Evolutionary conservation across 2,888 invertebrate genomes (phyloP).

Genomic region (Drosophila mayaguana): DNA sequence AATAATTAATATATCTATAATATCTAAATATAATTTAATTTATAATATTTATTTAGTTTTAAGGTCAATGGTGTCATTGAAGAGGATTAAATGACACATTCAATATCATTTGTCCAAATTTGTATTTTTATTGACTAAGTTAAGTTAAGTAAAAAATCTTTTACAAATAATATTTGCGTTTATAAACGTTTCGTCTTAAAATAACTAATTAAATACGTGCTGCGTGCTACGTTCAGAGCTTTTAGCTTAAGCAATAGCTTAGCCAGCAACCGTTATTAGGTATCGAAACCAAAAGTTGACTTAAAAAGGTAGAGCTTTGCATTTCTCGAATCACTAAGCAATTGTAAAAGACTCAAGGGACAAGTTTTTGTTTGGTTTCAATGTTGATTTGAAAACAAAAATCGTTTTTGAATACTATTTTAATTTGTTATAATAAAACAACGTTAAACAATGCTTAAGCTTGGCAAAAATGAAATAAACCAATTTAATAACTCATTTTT

Average conservation of each 20-base stretch:
- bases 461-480: constrained; percentile 2
- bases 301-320: constrained; percentile 18
- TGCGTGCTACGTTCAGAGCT: constrained; percentile 25
- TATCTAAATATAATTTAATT: no score
- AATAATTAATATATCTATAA: neutral
- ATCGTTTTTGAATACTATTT: neutral
- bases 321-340: neutral
- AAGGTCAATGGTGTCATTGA: no score
- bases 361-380: neutral
- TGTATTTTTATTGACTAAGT: neutral
- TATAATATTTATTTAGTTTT: no score
- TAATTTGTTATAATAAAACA: neutral
- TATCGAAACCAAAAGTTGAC: constrained; percentile 44
- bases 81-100: no score
- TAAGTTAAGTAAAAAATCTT: neutral
- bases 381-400: constrained; percentile 1
- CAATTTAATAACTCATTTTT: constrained; percentile 23
- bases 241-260: constrained; percentile 33
- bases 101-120: no score
- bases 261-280: constrained; percentile 45
- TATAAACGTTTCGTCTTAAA: neutral
- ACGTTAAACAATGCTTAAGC: constrained; percentile 12
- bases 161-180: neutral
- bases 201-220: neutral
- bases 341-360: neutral